A percentile compares a stretch with the other conserved stretches of the same genome.
These are phyloP conservation scores for Rhogogaster chlorosoma DNA, from an alignment of 2,888 invertebrate species.

Conservation along the genomic window DNA sequence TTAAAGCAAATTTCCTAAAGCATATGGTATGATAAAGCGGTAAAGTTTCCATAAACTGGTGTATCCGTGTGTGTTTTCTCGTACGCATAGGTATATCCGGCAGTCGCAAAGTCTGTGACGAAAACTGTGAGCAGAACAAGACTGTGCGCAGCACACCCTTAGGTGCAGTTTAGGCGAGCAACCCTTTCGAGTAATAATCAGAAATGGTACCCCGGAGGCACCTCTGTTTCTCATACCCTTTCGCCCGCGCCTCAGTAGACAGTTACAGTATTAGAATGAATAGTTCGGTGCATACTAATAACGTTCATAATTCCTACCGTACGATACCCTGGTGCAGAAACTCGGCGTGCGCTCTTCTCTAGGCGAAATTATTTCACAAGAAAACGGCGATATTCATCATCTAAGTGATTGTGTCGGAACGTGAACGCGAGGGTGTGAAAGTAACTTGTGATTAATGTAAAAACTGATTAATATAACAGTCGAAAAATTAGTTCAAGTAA, in stretches of 20 bases:
- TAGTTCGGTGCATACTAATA: conserved; percentile 72
- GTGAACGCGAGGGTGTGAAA: too few relatives aligned
- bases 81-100: too few relatives aligned
- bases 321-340: conserved; percentile 39
- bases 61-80: too few relatives aligned
- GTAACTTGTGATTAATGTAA: not conserved
- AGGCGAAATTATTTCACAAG: not conserved
- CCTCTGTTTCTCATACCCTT: conserved; percentile 42
- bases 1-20: not conserved
- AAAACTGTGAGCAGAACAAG: conserved; percentile 37
- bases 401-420: not conserved
- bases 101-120: conserved; percentile 20
- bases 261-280: conserved; percentile 73
- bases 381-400: not conserved
- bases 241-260: conserved; percentile 21
- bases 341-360: not conserved
- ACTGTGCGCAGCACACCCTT: conserved; percentile 68
- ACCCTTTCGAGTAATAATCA: conserved; percentile 77
- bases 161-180: conserved; percentile 73
- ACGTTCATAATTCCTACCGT: conserved; percentile 63
- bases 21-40: conserved; percentile 1
- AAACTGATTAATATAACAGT: not conserved
- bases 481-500: not conserved
- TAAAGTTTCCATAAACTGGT: not conserved
- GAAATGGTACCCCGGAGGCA: conserved; percentile 75